Percentiles rank a stretch among this genome's conserved stretches.
These are phyloP conservation scores for Drosophila suboccidentalis DNA, from an alignment of 2,888 invertebrate genomes.

Conservation along the genomic window DNA sequence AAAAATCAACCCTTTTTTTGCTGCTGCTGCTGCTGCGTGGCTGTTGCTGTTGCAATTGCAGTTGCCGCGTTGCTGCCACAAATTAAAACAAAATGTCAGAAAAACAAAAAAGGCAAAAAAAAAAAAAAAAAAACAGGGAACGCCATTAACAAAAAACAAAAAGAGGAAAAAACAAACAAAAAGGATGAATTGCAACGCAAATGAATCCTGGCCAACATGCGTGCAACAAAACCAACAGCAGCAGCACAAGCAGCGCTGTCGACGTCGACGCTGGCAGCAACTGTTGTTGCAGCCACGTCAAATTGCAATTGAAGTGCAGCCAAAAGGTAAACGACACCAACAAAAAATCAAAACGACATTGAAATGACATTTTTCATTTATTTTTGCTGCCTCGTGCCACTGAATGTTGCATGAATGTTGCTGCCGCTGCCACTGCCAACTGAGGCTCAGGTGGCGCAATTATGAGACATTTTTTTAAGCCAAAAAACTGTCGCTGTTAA, in stretches of 20 bases:
- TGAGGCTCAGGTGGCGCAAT: slow-evolving; percentile 41
- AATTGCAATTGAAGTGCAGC: slow-evolving; percentile 80
- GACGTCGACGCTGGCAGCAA: slow-evolving; percentile 36
- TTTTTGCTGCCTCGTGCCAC: slow-evolving; percentile 53
- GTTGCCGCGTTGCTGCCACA: slow-evolving; percentile 63
- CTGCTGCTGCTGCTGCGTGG: slow-evolving; percentile 30
- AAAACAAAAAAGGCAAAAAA: slow-evolving; percentile 61
- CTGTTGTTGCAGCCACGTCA: slow-evolving; percentile 65
- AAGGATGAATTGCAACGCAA: slow-evolving; percentile 52
- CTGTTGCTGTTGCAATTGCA: slow-evolving; percentile 43
- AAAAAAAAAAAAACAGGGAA: slow-evolving; percentile 45
- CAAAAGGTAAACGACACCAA: slow-evolving; percentile 83
- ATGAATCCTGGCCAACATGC: slow-evolving; percentile 76
- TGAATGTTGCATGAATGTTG: slow-evolving; percentile 1
- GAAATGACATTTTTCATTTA: slow-evolving; percentile 82
- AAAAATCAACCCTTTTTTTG: slow-evolving; percentile 79
- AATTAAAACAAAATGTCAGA: slow-evolving; percentile 83
- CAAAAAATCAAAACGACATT: slow-evolving; percentile 78
- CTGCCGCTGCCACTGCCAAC: background rate
- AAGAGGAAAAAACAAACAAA: slow-evolving; percentile 1
- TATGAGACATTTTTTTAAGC: slow-evolving; percentile 44
- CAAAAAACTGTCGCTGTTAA: slow-evolving; percentile 55
- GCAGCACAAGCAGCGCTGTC: slow-evolving; percentile 28
- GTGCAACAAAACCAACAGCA: slow-evolving; percentile 68
- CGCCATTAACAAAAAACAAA: slow-evolving; percentile 50